Evolutionary conservation across 2,113 vertebrate genomes (phyloP), one percentile per base, ranked within the genome.

Genomic region (Maylandia zebra): DNA sequence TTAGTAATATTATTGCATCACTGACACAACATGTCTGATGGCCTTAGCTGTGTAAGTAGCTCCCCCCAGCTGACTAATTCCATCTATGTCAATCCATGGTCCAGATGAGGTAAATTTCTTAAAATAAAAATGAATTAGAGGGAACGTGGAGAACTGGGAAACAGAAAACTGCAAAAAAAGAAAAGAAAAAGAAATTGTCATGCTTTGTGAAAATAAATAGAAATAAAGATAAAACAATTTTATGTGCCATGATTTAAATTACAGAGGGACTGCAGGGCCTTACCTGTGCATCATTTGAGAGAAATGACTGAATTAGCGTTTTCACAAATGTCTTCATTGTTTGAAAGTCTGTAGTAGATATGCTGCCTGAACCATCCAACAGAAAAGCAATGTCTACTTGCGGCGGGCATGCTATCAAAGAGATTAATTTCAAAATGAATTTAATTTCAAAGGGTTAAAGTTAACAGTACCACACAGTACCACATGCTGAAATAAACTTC

Each of bases 1-100:
- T 66, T 12, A 66, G 17, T 66, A 66, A 36, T 66, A 66, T n/a
- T n/a, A 12, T 12, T 66, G 32, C 17, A 36, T 66, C 61, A 36
- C 61, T 66, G 32, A 66, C 61, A 66, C 61, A 66, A 66, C 61
- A 66, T 66, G 6, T 36, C 32, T 66, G 61, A 66, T 66, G 17
- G 61, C 61, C 1, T 1, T 3, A 66, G 32, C 61, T n/a, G 61
- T 66, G 61, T 66, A 66, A 66, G 61, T 64, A n/a, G 19, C 8
- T n/a, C 19, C 7, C 14, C 24, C 0, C 19, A 38, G 19, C 27
- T 66, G 61, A n/a, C 3, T 0, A 0, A 66, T 66, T 66, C 3
- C 61, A 66, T n/a, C 30, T 17, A 61, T 34, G 0, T 34, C 57
- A 61, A 0, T 10, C 27, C 57, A 61, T 61, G 16, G 30, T 61